A percentile compares a stretch with the other conserved stretches of the same genome.
phyloP scores from a whole-genome alignment of 2,113 vertebrate genomes.

The Aplodontia rufa region DNA sequence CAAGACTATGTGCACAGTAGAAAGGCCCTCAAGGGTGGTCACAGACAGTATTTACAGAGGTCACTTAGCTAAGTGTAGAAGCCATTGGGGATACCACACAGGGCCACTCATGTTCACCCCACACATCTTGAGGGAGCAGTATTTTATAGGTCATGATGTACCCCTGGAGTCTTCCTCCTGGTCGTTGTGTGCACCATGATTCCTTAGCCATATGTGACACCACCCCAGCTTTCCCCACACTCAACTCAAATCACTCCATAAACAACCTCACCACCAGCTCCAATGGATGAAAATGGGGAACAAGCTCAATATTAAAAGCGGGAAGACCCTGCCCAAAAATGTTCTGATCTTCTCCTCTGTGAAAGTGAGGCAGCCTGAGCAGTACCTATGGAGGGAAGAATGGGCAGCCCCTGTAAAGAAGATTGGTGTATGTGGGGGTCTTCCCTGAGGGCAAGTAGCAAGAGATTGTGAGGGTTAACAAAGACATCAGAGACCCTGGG shows the following conservation, averaged over 20 bases:
- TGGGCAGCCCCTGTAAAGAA: background rate
- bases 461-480: background rate
- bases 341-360: background rate
- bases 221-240: background rate
- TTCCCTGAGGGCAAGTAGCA: background rate
- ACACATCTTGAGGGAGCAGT: background rate
- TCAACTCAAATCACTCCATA: background rate
- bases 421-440: background rate
- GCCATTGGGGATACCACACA: background rate
- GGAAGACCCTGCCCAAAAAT: background rate
- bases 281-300: background rate
- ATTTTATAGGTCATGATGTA: background rate
- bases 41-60: background rate
- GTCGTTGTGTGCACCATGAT: fast-evolving
- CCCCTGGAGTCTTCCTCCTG: background rate
- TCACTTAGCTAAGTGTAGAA: background rate
- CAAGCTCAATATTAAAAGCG: background rate
- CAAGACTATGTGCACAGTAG: background rate
- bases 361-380: background rate
- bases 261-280: background rate
- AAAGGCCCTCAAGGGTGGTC: background rate
- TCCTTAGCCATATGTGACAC: background rate
- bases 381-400: background rate
- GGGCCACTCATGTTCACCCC: background rate
- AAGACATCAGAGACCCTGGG: background rate